phyloP scores from a whole-genome alignment of 1,140 invertebrate genomes.

The Phortica variegata region DNA sequence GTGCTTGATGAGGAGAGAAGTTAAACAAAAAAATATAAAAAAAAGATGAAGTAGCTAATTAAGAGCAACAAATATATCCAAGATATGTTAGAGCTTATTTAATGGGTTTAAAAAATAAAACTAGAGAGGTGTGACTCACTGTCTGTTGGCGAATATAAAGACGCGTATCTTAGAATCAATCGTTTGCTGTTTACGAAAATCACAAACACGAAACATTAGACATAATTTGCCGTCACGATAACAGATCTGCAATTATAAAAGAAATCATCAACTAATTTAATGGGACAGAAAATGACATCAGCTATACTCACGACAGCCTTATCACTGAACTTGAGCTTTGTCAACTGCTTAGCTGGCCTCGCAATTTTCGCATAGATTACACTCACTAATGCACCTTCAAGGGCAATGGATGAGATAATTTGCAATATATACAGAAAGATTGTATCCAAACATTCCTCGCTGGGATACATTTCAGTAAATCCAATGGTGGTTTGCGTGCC shows the following conservation, averaged over 20 bases:
- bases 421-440: constrained; percentile 70
- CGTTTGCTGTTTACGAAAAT: constrained; percentile 61
- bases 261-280: neutral
- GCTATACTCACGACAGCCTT: constrained; percentile 62
- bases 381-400: constrained; percentile 63
- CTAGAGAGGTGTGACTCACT: constrained; percentile 36
- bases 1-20: no score
- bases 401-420: constrained; percentile 61
- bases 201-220: constrained; percentile 66
- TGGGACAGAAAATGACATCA: neutral
- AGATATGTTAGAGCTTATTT: no score
- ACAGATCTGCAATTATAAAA: constrained; percentile 58
- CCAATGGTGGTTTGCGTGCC: constrained; percentile 70
- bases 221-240: constrained; percentile 63
- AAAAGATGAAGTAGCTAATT: neutral
- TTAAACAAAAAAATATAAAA: constrained; percentile 5
- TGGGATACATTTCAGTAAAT: constrained; percentile 73
- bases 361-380: constrained; percentile 65
- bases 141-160: constrained; percentile 59
- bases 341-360: constrained; percentile 59
- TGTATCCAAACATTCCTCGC: constrained; percentile 80
- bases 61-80: no score
- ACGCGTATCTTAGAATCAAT: constrained; percentile 64
- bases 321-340: constrained; percentile 63
- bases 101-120: no score